These are phyloP conservation scores for Parapristionchus giblindavisi DNA, from an alignment of 2,888 invertebrate species.

Conservation along the genomic window DNA sequence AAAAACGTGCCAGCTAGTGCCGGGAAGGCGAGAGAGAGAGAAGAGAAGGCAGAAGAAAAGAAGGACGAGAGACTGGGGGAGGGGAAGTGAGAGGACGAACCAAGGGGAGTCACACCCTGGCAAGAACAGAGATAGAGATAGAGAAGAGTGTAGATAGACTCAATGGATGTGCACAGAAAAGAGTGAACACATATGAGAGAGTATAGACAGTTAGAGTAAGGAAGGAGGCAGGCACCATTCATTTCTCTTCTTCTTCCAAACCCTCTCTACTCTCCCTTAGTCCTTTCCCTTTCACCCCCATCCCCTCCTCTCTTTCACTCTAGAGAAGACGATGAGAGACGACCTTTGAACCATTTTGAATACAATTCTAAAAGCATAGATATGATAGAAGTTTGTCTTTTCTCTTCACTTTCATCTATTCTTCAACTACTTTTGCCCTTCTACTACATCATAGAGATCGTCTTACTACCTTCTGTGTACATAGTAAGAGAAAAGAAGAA, in stretches of 20 bases:
- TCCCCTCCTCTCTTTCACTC: too few species aligned
- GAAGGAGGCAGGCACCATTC: slow-evolving; percentile 31
- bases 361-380: too few species aligned
- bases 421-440: too few species aligned
- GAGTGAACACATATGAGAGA: background rate
- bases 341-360: slow-evolving; percentile 36
- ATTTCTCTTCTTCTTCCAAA: slow-evolving; percentile 3
- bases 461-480: too few species aligned
- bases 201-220: background rate
- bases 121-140: slow-evolving; percentile 16
- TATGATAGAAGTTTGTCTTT: too few species aligned
- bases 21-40: slow-evolving; percentile 22
- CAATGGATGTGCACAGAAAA: background rate
- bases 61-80: slow-evolving; percentile 18
- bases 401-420: too few species aligned
- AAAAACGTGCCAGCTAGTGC: slow-evolving; percentile 39
- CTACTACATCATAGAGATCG: too few species aligned
- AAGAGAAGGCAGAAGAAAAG: slow-evolving; percentile 27
- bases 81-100: slow-evolving; percentile 35
- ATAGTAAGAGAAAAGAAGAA: too few species aligned
- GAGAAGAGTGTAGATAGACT: background rate
- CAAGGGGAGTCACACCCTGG: slow-evolving; percentile 24
- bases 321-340: too few species aligned
- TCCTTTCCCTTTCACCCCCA: too few species aligned
- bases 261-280: slow-evolving; percentile 19